Base-by-base conservation (phyloP, 1,140 invertebrate genomes). In the Anastatus disparis region DNA sequence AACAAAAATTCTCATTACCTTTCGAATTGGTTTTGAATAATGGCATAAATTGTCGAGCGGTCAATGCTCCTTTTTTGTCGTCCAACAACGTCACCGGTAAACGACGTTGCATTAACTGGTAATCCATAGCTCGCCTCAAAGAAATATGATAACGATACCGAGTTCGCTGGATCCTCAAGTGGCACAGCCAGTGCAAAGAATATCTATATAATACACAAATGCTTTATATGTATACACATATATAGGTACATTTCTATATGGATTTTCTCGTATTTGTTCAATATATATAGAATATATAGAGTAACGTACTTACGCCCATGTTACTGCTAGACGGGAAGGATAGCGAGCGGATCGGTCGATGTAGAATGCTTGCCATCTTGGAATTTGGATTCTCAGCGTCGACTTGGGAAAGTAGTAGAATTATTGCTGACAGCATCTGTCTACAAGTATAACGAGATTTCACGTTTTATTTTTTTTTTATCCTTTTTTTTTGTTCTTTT, bases 101-200 rank as follows among this genome's bases (percentile, higher is more conserved):
- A 26, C 7, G 17, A 4, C 17, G 27, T 87, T 13, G 76, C 74
- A 74, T 88, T 87, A 26, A 74, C 64, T 7, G 88, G 88, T 10
- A 92, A 78, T 40, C 76, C 80, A 83, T 93, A 93, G 79, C 89
- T 92, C 0, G 90, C 90, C 78, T 93, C 93, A 78, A 93, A 92
- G 78, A 93, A 93, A 73, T 91, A 92, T 0, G 92, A 92, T 44
- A 93, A 83, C 69, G 91, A 92, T 9, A 92, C 88, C 74, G 91
- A 90, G 74, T 88, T 90, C 74, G 88, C 87, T 1, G 91, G 90
- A 42, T 92, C 85, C 75, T 92, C 91, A 31, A 93, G 76, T 0
- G 92, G 92, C 38, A 93, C 86, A 0, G 92, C 91, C 35, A 93
- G 85, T 0, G 93, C 92, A 9, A 92, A 74, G 77, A 92, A 90